Evolutionary conservation across 2,113 vertebrate species (phyloP), one percentile per base, ranked within the genome.

Genomic region (Hystrix brachyura): DNA sequence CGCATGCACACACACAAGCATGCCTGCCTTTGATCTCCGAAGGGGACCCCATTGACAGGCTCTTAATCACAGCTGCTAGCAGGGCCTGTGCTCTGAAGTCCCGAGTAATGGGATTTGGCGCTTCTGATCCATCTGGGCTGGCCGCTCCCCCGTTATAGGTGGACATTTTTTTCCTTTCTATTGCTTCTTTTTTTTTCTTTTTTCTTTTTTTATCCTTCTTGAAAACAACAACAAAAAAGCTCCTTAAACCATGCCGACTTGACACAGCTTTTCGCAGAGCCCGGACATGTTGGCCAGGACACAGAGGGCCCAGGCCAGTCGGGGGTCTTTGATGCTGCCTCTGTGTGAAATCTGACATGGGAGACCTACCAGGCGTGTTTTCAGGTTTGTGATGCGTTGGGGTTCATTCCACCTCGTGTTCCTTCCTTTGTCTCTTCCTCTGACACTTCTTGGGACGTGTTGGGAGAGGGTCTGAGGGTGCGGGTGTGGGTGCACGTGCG

Each of bases 71-170:
- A 97, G 97, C 98, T 96, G 98, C 98, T 98, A 98, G 98, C 98
- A 98, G 98, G 98, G 98, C 97, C 98, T 97, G 98, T 98, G 98
- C 97, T 99, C 98, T 98, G 98, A 99, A 99, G 99, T 99, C 99
- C 97, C 98, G 90, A 98, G 97, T 99, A 99, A 99, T 99, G 99
- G 98, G 99, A 99, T 99, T 99, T 99, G 98, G 98, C 97, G 94
- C 97, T 98, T 98, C 98, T 98, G 98, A 99, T 98, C 98, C 98
- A 98, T 98, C 98, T 98, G 98, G 98, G 97, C 97, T 95, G 32
- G 97, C 95, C 69, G 98, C 97, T 95, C 93, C 89, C 94, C 72
- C 71, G 1, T 74, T 85, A 90, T 93, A 97, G 79, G 93, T 97
- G 86, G 91, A 89, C 57, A 25, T 78, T 78, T 92, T 88, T 84